These are phyloP conservation scores for Merodon equestris DNA, from an alignment of 2,888 invertebrate species.

Conservation along the genomic window DNA sequence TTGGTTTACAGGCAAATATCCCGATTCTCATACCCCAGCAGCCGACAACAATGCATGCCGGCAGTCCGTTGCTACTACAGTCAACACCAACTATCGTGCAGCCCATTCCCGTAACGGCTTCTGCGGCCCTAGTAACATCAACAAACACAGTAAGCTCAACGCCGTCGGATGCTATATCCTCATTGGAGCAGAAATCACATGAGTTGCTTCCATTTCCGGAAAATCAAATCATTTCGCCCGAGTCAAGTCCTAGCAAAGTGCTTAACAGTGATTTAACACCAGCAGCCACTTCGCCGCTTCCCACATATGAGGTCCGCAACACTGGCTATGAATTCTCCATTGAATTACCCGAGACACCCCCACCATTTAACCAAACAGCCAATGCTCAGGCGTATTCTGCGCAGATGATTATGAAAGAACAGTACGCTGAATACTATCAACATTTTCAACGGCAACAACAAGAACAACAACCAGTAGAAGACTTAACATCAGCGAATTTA, in stretches of 20 bases:
- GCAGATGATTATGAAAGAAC: slow-evolving; percentile 64
- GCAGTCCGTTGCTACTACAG: slow-evolving; percentile 53
- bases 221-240: slow-evolving; percentile 34
- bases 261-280: slow-evolving; percentile 9
- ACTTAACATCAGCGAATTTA: slow-evolving; percentile 27
- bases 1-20: slow-evolving; percentile 69
- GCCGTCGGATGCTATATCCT: slow-evolving; percentile 11
- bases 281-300: slow-evolving; percentile 22
- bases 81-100: slow-evolving; percentile 63
- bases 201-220: slow-evolving; percentile 25
- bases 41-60: slow-evolving; percentile 45
- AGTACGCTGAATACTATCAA: slow-evolving; percentile 54
- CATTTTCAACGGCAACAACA: slow-evolving; percentile 48
- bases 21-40: slow-evolving; percentile 74
- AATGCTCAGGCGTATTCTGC: slow-evolving; percentile 44
- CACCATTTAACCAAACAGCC: slow-evolving; percentile 42
- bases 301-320: slow-evolving; percentile 29
- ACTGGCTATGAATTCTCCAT: slow-evolving; percentile 74
- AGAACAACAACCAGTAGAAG: slow-evolving; percentile 25
- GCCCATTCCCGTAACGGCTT: slow-evolving; percentile 55
- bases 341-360: slow-evolving; percentile 75
- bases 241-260: slow-evolving; percentile 40
- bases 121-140: slow-evolving; percentile 37
- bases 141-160: slow-evolving; percentile 27
- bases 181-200: slow-evolving; percentile 15